phyloP scores from a whole-genome alignment of 2,113 vertebrate genomes.

The Odocoileus virginianus region DNA sequence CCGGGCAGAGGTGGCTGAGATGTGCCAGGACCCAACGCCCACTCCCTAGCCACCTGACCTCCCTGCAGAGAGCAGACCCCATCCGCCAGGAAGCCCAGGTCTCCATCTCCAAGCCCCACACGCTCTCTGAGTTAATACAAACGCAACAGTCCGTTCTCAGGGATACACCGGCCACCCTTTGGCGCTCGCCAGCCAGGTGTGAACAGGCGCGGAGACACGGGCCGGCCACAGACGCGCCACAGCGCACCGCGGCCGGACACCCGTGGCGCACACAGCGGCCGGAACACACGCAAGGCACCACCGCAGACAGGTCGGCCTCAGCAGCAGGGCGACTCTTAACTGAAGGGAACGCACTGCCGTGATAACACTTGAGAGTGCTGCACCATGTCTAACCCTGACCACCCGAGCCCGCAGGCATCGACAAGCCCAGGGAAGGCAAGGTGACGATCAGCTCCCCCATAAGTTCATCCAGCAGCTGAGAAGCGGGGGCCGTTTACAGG shows the following conservation, averaged over 20 bases:
- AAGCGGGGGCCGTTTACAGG: neutral
- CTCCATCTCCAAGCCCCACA: neutral
- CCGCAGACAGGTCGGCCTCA: neutral
- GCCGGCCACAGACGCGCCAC: neutral
- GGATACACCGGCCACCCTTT: neutral
- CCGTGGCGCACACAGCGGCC: fast-evolving
- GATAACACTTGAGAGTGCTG: neutral
- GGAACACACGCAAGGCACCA: fast-evolving
- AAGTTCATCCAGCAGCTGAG: neutral
- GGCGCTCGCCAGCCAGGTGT: neutral
- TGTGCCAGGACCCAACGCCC: neutral
- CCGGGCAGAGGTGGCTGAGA: neutral
- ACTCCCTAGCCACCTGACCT: neutral
- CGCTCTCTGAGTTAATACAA: neutral
- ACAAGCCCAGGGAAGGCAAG: neutral
- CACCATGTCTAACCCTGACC: neutral
- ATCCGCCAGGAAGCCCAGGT: neutral
- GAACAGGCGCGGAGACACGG: fast-evolving
- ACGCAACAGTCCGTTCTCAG: neutral
- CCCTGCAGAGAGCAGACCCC: neutral
- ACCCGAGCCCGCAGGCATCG: neutral
- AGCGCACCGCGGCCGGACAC: neutral
- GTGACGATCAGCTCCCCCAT: neutral
- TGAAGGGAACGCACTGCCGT: neutral
- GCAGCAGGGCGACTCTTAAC: neutral